Conservation (phyloP, 1,140 invertebrate species). For the Tetragnatha versicolor region DNA sequence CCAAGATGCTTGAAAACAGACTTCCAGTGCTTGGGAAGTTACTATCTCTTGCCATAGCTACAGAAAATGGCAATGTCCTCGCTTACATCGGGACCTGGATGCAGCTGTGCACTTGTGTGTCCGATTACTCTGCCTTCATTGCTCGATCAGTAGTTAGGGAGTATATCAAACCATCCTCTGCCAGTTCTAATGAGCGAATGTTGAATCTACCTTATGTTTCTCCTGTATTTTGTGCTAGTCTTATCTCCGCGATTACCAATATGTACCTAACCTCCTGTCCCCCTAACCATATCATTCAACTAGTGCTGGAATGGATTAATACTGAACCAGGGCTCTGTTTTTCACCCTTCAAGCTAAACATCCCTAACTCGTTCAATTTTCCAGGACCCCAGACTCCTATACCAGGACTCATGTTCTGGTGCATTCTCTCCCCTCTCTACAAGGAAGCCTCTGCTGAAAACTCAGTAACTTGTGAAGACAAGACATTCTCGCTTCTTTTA, state of each 20-base stretch:
- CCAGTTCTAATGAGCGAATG: slow-evolving; percentile 11
- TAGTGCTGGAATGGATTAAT: slow-evolving; percentile 45
- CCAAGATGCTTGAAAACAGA: slow-evolving; percentile 32
- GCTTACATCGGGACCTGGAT: slow-evolving; percentile 48
- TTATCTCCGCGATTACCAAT: slow-evolving; percentile 37
- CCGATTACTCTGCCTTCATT: slow-evolving; percentile 41
- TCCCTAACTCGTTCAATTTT: slow-evolving; percentile 45
- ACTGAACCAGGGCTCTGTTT: slow-evolving; percentile 15
- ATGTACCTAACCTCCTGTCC: slow-evolving; percentile 45
- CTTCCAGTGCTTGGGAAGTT: slow-evolving; percentile 41
- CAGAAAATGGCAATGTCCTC: slow-evolving; percentile 47
- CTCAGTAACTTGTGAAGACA: not conserved
- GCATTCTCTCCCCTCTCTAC: slow-evolving; percentile 43
- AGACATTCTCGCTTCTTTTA: slow-evolving; percentile 33
- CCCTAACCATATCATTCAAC: slow-evolving; percentile 31
- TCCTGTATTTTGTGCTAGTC: slow-evolving; percentile 46
- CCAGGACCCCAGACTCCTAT: slow-evolving; percentile 48
- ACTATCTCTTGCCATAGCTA: slow-evolving; percentile 44
- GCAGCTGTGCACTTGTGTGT: slow-evolving; percentile 40
- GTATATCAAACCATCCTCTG: slow-evolving; percentile 18
- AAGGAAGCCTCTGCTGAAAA: slow-evolving; percentile 29
- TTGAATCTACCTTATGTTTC: slow-evolving; percentile 37
- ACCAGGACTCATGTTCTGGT: slow-evolving; percentile 47
- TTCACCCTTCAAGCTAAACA: slow-evolving; percentile 41
- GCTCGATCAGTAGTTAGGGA: slow-evolving; percentile 36